Evolutionary conservation across 2,113 vertebrate species (phyloP).

Genomic region (Paralichthys olivaceus): DNA sequence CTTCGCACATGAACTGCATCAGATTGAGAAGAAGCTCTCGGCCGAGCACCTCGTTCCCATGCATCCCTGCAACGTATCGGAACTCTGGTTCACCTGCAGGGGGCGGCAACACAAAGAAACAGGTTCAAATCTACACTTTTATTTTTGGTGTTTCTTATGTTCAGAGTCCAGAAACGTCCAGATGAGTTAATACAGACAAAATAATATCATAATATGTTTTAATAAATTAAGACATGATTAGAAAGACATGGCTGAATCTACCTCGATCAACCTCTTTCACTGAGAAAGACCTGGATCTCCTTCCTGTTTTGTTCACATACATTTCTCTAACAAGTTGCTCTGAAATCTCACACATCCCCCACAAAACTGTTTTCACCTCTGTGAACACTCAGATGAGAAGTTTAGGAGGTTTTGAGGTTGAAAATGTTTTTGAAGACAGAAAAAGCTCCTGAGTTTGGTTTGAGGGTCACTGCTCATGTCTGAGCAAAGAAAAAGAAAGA

Average conservation of each 20-base stretch:
- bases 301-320: slow-evolving; percentile 19
- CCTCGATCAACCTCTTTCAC: no score
- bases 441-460: no score
- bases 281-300: neutral
- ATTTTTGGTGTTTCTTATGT: neutral
- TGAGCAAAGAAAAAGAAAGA: no score
- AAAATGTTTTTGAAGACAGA: no score
- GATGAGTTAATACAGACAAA: neutral
- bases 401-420: neutral
- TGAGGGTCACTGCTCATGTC: no score
- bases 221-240: neutral
- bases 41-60: slow-evolving; percentile 92
- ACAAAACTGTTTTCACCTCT: slow-evolving; percentile 17
- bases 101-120: slow-evolving; percentile 30
- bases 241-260: neutral
- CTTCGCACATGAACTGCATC: slow-evolving; percentile 93
- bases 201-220: neutral
- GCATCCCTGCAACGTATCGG: slow-evolving; percentile 92
- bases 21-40: slow-evolving; percentile 91
- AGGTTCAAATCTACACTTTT: neutral
- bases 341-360: slow-evolving; percentile 72
- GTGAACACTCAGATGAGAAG: neutral
- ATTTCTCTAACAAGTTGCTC: slow-evolving; percentile 44
- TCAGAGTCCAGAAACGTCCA: neutral
- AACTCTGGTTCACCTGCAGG: slow-evolving; percentile 93